A percentile compares a stretch with the other conserved stretches of the same genome.
Evolutionary conservation across 1,140 invertebrate species (phyloP).

Genomic region (Cepaea nemoralis): DNA sequence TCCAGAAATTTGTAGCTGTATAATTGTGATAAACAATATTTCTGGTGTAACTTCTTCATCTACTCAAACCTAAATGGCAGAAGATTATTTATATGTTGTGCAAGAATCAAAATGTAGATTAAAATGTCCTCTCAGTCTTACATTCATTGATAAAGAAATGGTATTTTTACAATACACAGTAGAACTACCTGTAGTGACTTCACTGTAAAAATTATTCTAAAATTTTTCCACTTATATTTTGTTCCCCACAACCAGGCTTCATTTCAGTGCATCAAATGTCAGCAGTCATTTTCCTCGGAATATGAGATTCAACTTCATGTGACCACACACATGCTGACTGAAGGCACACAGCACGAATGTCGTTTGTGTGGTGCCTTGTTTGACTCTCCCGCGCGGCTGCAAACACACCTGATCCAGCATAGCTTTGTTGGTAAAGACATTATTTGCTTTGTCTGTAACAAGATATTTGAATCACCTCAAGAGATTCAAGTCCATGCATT

Average conservation of each 20-base stretch:
- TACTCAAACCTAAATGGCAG: no score
- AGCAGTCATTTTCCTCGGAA: slow-evolving; percentile 79
- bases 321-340: slow-evolving; percentile 75
- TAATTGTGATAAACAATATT: no score
- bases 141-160: no score
- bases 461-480: slow-evolving; percentile 84
- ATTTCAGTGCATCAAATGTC: slow-evolving; percentile 82
- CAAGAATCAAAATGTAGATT: no score
- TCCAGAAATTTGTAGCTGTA: no score
- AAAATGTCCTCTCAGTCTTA: no score
- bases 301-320: slow-evolving; percentile 80
- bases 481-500: slow-evolving; percentile 86
- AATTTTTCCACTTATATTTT: background rate
- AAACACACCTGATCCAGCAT: slow-evolving; percentile 92
- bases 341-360: slow-evolving; percentile 79
- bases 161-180: no score
- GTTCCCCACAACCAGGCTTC: slow-evolving; percentile 49
- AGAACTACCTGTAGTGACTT: background rate
- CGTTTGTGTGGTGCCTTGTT: slow-evolving; percentile 81
- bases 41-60: no score
- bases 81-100: no score
- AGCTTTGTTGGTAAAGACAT: slow-evolving; percentile 89
- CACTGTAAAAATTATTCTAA: no score
- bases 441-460: slow-evolving; percentile 89
- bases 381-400: slow-evolving; percentile 83